Conservation (phyloP, 2,888 invertebrate genomes). For the Calameuta idolon region DNA sequence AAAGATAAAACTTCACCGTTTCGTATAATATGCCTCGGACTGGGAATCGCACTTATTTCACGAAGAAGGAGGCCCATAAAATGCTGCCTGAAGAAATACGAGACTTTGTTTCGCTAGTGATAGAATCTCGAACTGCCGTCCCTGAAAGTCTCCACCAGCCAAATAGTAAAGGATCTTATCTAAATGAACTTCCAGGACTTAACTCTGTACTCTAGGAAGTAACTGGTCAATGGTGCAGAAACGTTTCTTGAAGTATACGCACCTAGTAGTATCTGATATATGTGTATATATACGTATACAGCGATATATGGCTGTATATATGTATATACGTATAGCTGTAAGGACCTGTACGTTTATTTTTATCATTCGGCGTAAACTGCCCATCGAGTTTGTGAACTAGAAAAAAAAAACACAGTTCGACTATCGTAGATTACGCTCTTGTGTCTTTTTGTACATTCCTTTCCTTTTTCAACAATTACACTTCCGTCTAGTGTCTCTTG, state of each 20-base stretch:
- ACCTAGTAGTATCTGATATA: neutral
- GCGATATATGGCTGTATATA: neutral
- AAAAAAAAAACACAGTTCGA: neutral
- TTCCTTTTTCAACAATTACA: too few relatives aligned
- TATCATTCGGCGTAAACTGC: neutral
- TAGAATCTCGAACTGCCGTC: constrained; percentile 41
- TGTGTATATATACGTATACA: too few relatives aligned
- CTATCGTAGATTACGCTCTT: neutral
- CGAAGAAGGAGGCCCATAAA: constrained; percentile 6
- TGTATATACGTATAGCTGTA: neutral
- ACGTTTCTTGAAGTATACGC: neutral
- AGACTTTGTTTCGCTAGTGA: constrained; percentile 45
- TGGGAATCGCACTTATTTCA: neutral
- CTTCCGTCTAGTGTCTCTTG: too few relatives aligned
- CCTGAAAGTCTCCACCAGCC: constrained; percentile 30
- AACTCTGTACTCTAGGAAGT: constrained; percentile 28
- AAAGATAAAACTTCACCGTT: neutral
- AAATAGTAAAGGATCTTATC: constrained; percentile 48
- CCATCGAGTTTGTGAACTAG: neutral
- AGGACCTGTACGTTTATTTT: neutral
- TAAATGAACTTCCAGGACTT: constrained; percentile 51
- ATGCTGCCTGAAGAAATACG: constrained; percentile 34
- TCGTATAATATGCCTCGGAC: neutral
- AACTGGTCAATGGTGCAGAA: neutral
- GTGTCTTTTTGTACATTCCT: neutral